A percentile compares a stretch with the other conserved stretches of the same genome.
These are phyloP conservation scores for Eleutherodactylus coqui DNA, from an alignment of 2,797 vertebrate species.

Conservation along the genomic window DNA sequence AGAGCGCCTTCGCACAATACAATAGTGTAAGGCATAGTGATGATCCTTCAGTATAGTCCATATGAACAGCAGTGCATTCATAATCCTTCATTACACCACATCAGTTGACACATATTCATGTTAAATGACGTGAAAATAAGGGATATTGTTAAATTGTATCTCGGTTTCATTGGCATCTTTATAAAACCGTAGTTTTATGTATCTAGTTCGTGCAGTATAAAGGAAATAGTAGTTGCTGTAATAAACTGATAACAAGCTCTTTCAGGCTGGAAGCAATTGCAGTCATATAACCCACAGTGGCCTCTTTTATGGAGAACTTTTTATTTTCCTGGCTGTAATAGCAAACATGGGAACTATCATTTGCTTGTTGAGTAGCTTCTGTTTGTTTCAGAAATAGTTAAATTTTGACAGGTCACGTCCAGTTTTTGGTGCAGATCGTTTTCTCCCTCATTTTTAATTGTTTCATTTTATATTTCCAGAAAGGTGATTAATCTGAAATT, in stretches of 20 bases:
- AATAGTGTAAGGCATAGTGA: not conserved
- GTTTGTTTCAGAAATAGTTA: constrained; percentile 75
- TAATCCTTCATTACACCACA: constrained; percentile 10
- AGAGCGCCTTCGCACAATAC: not conserved
- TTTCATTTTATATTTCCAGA: constrained; percentile 71
- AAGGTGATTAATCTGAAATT: constrained; percentile 57
- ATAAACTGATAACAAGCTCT: constrained; percentile 70
- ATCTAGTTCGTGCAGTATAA: constrained; percentile 39
- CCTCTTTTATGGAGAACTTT: constrained; percentile 75
- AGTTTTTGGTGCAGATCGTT: constrained; percentile 52
- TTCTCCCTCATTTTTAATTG: constrained; percentile 59
- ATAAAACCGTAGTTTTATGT: constrained; percentile 47
- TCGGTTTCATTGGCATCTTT: constrained; percentile 47
- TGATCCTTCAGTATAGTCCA: not conserved
- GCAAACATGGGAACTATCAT: constrained; percentile 69
- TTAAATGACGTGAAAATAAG: constrained; percentile 41
- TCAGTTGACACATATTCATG: constrained; percentile 32
- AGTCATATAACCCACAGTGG: constrained; percentile 74
- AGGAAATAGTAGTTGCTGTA: constrained; percentile 28
- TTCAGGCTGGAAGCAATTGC: constrained; percentile 74
- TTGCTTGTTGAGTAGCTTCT: constrained; percentile 67
- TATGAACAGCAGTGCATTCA: not conserved
- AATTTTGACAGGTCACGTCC: constrained; percentile 67
- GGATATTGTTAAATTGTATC: constrained; percentile 33
- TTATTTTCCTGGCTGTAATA: constrained; percentile 71